Base-by-base conservation (phyloP, 2,797 vertebrate genomes). In the Labeo calbasu region DNA sequence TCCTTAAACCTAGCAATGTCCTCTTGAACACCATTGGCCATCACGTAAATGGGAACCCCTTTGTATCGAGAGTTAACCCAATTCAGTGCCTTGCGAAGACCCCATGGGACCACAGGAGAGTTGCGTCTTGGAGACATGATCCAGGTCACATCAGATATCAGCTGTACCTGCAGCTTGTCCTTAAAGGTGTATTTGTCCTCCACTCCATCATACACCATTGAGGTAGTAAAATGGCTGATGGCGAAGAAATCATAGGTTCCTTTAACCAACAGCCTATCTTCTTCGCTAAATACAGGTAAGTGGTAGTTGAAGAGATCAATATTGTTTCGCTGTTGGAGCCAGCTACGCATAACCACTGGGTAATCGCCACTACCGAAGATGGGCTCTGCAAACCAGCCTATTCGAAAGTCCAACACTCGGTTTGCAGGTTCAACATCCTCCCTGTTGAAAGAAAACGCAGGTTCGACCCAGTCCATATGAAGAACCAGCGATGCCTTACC, bases 191-290 rank as follows among this genome's bases (percentile, higher is more conserved):
- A 91, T 0, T 96, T 95, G 90, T 97, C 95, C 87, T 99, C 97
- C 79, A 96, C 96, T 85, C 96, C 96, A 55, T 96, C 96, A 19
- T 96, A 96, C 51, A 98, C 97, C 4, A 99, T 94, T 48, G 95
- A 92, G 68, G 98, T 97, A 50, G 96, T 98, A 88, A 97, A 99
- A 91, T 99, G 98, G 89, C 96, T 98, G 40, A 99, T 89, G 12
- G 97, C 98, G 81, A 99, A 95, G 91, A 99, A 99, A 91, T 99
- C 98, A 57, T 95, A 98, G 0, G 97, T 96, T 55, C 97, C 98
- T 87, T 84, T 94, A 55, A 99, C 95, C 71, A 97, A 92, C 73
- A 85, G 88, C 53, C 88, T 94, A 77, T 97, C 97, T 0, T 95
- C 94, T 63, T 97, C 94, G 0, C 96, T 97, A 93, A 99, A 99